Percentiles rank a stretch among this genome's conserved stretches.
phyloP scores from a whole-genome alignment of 2,113 vertebrate genomes.

The Eolophus roseicapilla region DNA sequence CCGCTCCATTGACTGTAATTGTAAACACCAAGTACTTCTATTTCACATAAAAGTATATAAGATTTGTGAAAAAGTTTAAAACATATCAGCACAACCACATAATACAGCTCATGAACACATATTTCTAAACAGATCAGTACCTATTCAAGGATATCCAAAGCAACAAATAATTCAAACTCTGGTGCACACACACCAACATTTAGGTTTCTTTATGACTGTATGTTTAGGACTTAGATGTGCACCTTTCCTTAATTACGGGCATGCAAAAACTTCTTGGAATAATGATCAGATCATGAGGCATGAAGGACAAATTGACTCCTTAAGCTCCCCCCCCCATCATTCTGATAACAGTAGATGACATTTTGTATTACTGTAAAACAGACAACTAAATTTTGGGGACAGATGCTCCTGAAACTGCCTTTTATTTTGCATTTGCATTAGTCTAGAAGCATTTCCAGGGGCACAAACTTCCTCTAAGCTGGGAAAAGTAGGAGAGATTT shows the following conservation, averaged over 20 bases:
- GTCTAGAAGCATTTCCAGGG: neutral
- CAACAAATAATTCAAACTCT: neutral
- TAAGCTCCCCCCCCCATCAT: neutral
- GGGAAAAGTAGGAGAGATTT: neutral
- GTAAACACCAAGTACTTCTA: neutral
- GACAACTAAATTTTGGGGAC: neutral
- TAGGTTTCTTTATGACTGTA: neutral
- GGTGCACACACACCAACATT: neutral
- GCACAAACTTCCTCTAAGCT: neutral
- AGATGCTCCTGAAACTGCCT: neutral
- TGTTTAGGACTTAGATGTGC: neutral
- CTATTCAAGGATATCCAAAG: neutral
- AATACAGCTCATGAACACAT: neutral
- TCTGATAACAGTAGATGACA: neutral
- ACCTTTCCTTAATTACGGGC: neutral
- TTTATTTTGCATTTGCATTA: neutral
- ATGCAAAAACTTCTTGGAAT: neutral
- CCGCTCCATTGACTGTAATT: conserved; percentile 92
- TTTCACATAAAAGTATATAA: neutral
- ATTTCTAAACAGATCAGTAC: neutral
- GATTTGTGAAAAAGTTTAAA: neutral
- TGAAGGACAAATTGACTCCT: neutral
- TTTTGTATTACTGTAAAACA: neutral
- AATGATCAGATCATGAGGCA: rapidly evolving
- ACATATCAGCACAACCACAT: neutral